Base-by-base conservation (phyloP, 2,797 vertebrate genomes). In the Rhabdomys pumilio region DNA sequence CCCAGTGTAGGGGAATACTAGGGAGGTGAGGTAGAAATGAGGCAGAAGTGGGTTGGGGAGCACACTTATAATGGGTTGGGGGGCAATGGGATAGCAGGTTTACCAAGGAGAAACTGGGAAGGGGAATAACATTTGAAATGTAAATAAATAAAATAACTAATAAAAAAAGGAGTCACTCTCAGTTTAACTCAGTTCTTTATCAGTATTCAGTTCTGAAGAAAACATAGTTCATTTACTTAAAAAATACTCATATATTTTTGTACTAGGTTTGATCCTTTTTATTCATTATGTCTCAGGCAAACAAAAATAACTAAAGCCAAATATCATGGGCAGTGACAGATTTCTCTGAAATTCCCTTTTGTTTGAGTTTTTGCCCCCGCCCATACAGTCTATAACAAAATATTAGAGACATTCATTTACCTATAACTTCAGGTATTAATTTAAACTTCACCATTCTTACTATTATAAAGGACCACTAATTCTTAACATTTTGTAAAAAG, bases 401-500 rank as follows among this genome's bases (percentile, higher is more conserved):
- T n/a, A 85, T 55, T 31, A 53, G 55, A 82, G 57, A 31, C 55
- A 50, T 14, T 86, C n/a, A 69, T 22, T 91, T 53, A 34, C 12
- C 17, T 67, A 4, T 77, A 85, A 69, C 38, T 73, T 72, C 11
- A 59, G 85, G 26, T 24, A 55, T 81, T 4, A 79, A 69, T 67
- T 92, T 41, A 83, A 31, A 89, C 59, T 67, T 69, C 85, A 73
- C 29, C 31, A 89, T 72, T 67, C 19, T 82, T 89, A 79, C 24
- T 50, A 69, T 67, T 50, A 90, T 50, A 90, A 91, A 96, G 65
- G 10, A 57, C 59, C 10, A 92, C 34, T 67, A 55, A 57, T 5
- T 61, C 91, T 61, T 94, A 94, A 94, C 6, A 67, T 92, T 93
- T 94, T 92, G 61, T 90, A 77, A 83, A 79, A 90, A 93, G 61